Conservation (phyloP, 2,888 invertebrate species). For the Heteromurus nitidus region DNA sequence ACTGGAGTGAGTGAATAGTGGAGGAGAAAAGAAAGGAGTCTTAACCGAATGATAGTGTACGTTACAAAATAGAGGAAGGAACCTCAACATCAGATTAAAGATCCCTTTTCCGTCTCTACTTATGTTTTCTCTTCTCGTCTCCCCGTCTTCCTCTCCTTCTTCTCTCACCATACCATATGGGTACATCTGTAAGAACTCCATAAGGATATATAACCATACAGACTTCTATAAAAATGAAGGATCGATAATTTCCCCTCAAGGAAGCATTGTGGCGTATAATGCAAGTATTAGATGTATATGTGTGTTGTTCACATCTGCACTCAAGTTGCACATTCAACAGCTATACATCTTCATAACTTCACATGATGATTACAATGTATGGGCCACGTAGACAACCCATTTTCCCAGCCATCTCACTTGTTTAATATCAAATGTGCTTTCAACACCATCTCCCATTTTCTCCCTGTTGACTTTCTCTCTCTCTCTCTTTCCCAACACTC, state of each 20-base stretch:
- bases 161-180: slow-evolving; percentile 9
- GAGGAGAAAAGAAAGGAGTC: slow-evolving; percentile 41
- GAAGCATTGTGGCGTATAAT: slow-evolving; percentile 23
- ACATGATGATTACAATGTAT: slow-evolving; percentile 21
- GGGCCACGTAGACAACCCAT: not conserved
- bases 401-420: not conserved
- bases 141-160: slow-evolving; percentile 35
- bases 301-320: slow-evolving; percentile 3
- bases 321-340: slow-evolving; percentile 18
- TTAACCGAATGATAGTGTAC: slow-evolving; percentile 38
- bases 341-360: slow-evolving; percentile 33
- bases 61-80: slow-evolving; percentile 50
- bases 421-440: slow-evolving; percentile 13
- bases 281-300: not conserved
- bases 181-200: slow-evolving; percentile 20
- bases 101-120: slow-evolving; percentile 50
- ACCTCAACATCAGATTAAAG: slow-evolving; percentile 57
- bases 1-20: slow-evolving; percentile 32
- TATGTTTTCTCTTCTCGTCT: too few relatives aligned
- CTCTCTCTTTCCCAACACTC: slow-evolving; percentile 12
- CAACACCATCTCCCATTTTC: slow-evolving; percentile 30
- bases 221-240: slow-evolving; percentile 42
- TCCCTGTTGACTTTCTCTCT: slow-evolving; percentile 36
- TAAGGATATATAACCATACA: not conserved
- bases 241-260: slow-evolving; percentile 42